phyloP scores from a whole-genome alignment of 2,888 invertebrate genomes.

The Chloroclysta siterata region DNA sequence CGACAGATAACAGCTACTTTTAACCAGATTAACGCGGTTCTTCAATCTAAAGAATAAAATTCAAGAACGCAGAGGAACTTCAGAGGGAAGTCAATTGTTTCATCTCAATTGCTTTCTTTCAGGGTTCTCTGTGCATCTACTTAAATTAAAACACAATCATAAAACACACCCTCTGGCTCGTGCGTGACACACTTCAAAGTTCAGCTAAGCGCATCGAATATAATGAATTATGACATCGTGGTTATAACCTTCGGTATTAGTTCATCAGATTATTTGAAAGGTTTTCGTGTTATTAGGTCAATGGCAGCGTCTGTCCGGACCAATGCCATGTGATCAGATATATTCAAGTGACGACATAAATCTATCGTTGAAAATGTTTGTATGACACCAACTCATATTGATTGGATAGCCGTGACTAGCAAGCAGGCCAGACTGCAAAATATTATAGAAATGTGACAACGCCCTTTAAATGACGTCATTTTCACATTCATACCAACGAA shows the following conservation, averaged over 20 bases:
- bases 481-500: too few relatives aligned
- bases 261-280: slow-evolving; percentile 19
- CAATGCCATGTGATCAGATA: not conserved
- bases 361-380: not conserved
- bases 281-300: slow-evolving; percentile 42
- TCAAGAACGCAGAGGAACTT: not conserved
- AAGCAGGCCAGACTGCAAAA: too few relatives aligned
- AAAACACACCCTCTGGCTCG: too few relatives aligned
- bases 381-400: too few relatives aligned
- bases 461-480: too few relatives aligned
- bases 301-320: slow-evolving; percentile 25
- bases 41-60: not conserved
- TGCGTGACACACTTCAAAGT: not conserved
- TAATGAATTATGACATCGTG: not conserved
- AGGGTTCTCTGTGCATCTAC: not conserved
- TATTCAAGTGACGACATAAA: not conserved
- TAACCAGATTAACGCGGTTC: slow-evolving; percentile 9
- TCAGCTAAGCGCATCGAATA: not conserved
- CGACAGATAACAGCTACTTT: slow-evolving; percentile 2
- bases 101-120: not conserved
- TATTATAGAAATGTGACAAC: too few relatives aligned
- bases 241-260: slow-evolving; percentile 1
- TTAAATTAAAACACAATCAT: not conserved
- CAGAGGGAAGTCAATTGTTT: not conserved
- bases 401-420: too few relatives aligned